Evolutionary conservation across 1,140 invertebrate species (phyloP), one percentile per base, ranked within the genome.

Genomic region (Aphaenogaster rudis): DNA sequence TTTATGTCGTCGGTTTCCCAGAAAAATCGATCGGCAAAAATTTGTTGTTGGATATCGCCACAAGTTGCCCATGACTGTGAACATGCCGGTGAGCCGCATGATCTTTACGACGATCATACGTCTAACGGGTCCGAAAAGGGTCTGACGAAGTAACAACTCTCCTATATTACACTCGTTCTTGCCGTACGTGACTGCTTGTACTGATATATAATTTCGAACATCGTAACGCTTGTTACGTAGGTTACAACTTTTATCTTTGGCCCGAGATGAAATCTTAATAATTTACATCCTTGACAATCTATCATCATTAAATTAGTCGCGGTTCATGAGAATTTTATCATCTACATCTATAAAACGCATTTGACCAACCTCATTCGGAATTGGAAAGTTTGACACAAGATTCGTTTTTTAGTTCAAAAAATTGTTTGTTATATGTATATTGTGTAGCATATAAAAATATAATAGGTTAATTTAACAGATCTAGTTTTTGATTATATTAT

Each of bases 31-130:
- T 81, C 15, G 21, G 21, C 3, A 81, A 57, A 54, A 57, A 81
- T 81, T 76, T 15, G 48, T 33, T 76, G 88, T 36, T n/a, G 77
- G n/a, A 69, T 76, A 81, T 61, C 69, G 59, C 13, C 81, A 86
- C 78, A 79, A 74, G 69, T 66, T 61, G 77, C 50, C 52, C 72
- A 42, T 90, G 78, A 88, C 64, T 79, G 59, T 79, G 76, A 54
- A 50, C 76, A 72, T 33, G 17, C 33, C 61, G 45, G 69, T 79
- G 77, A 91, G 90, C 66, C 79, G 72, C 45, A 63, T 77, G 76
- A 84, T 76, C 36, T 61, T 74, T 69, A 74, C 59, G 76, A 72
- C 36, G n/a, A 57, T 82, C 39, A 39, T 61, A 69, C 15, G 13
- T 67, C 50, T 33, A 57, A 7, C 36, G 4, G 42, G 9, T 4